Evolutionary conservation across 1,140 invertebrate genomes (phyloP), one percentile per base, ranked within the genome.

Genomic region (Metaphire vulgaris): DNA sequence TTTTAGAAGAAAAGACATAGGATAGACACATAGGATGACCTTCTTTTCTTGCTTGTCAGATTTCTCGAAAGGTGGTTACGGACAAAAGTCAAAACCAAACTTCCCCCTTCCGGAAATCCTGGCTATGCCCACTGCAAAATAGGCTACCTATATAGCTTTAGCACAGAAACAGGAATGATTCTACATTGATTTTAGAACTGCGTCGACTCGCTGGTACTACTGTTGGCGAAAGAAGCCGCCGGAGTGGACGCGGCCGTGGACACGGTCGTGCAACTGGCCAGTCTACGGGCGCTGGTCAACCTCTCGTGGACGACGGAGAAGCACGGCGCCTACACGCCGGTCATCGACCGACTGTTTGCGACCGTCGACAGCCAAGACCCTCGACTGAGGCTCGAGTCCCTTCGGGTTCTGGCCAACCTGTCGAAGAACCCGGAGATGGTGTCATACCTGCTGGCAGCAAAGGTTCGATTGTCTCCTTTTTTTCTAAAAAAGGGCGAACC

Each of bases 331-430:
- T 86, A 83, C 79, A 83, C 82, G 0, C 70, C 80, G 1, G 32
- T 81, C 1, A 77, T 86, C 14, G 82, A 83, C 65, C 77, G 80
- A 68, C 75, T 86, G 30, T 85, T 82, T 73, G 75, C 78, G 30
- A 69, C 82, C 2, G 68, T 86, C 64, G 80, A 82, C 30, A 76
- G 68, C 26, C 76, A 74, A 14, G 75, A 78, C 14, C 70, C 77
- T 26, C n/a, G 75, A 33, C 77, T 83, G 64, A 81, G 88, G 79
- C 81, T 90, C 16, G 89, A 91, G 80, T 86, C 89, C 16, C 81
- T 90, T 0, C 89, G 89, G 80, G 82, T 91, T 32, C 85, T 91
- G n/a, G 89, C 90, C 67, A 91, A 91, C 83, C 83, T 91, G 1
- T 89, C 90, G 1, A 89, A 88, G 78, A 90, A 90, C 83, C 84